Evolutionary conservation across 2,797 vertebrate genomes (phyloP), one percentile per base, ranked within the genome.

Genomic region (Arnoldichthys spilopterus): DNA sequence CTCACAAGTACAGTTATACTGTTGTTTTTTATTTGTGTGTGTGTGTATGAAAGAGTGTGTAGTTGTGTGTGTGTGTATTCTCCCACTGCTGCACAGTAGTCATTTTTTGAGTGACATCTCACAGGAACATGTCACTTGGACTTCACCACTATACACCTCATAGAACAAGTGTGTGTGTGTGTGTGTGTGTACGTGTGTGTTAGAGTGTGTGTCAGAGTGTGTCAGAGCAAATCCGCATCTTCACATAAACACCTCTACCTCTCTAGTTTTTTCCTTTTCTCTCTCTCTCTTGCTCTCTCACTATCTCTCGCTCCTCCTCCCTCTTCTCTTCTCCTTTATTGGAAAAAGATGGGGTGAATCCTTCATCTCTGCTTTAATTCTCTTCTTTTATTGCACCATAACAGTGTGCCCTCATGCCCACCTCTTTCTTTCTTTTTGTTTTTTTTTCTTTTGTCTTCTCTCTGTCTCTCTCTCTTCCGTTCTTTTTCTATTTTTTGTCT

Each of bases 341-440:
- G 89, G 90, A 90, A 92, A 91, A 92, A 91, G 89, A 92, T 89
- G 89, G 90, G 80, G 86, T 82, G 88, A 92, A 93, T 93, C 90
- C 89, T 91, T 93, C 91, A 92, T 92, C 90, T 92, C 86, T 89
- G 82, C 85, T 88, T 89, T 93, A 90, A 92, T 92, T 91, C 89
- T 88, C 88, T 82, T 78, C 62, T 76, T 81, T 92, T 92, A 91
- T 92, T 92, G 90, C 89, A 83, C 84, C 77, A 59, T 75, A 69
- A 49, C 43, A 51, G 47, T 69, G 56, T 81, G 40, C 63, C 72
- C 30, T 87, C 84, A 90, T 90, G 85, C 86, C 85, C 63, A 49
- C 71, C 62, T 9, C 37, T 68, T n/a, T n/a, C n/a, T n/a, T n/a
- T n/a, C n/a, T n/a, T n/a, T n/a, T n/a, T n/a, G n/a, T n/a, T n/a